phyloP scores from a whole-genome alignment of 2,113 vertebrate species.

The Sinocyclocheilus grahami region DNA sequence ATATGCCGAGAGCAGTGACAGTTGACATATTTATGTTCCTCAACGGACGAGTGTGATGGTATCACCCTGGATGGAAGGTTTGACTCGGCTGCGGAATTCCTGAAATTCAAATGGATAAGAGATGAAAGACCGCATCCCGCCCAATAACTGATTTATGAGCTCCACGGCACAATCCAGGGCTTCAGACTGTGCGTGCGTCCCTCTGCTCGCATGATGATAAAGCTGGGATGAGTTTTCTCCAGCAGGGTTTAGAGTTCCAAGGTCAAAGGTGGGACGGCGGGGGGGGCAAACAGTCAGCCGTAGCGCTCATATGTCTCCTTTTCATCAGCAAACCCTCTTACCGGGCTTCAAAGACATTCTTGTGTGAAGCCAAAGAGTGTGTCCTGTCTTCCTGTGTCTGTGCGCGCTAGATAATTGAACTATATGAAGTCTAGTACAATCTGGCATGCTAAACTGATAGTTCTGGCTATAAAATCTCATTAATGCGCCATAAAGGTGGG shows the following conservation, averaged over 20 bases:
- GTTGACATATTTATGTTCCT: conserved; percentile 23
- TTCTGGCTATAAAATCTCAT: background rate
- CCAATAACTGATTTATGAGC: conserved; percentile 46
- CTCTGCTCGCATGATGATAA: conserved; percentile 27
- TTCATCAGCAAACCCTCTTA: conserved; percentile 25
- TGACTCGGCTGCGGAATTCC: conserved; percentile 22
- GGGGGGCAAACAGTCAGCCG: conserved; percentile 11
- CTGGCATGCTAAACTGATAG: background rate
- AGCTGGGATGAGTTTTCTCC: conserved; percentile 35
- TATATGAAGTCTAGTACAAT: background rate
- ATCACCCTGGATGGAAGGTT: background rate
- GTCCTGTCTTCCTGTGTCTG: conserved; percentile 5
- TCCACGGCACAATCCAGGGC: background rate
- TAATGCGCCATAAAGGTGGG: background rate
- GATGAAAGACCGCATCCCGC: background rate
- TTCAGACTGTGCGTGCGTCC: conserved; percentile 12
- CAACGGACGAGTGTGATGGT: background rate
- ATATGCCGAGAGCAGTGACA: background rate
- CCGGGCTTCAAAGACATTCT: conserved; percentile 39
- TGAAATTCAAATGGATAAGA: conserved; percentile 18
- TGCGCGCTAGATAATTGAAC: background rate
- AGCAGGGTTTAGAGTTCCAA: conserved; percentile 26
- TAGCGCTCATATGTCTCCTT: background rate
- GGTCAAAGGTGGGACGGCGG: conserved; percentile 40
- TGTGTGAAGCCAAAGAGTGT: background rate